Percentiles rank a stretch among this genome's conserved stretches.
Conservation (phyloP, 2,888 invertebrate genomes). For the Patella depressa region DNA sequence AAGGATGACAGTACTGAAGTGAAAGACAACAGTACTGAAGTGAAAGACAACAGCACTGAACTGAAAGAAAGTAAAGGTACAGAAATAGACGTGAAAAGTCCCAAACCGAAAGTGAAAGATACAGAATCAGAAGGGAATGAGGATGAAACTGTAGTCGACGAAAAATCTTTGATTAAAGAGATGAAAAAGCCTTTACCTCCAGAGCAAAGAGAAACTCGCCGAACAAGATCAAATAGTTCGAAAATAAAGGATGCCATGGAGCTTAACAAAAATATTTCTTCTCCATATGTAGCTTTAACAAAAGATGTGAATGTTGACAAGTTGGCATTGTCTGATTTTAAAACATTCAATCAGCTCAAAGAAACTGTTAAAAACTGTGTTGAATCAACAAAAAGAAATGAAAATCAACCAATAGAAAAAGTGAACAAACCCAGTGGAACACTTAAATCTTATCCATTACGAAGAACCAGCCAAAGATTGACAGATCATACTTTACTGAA, state of each 20-base stretch:
- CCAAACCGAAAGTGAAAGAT: slow-evolving; percentile 14
- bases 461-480: slow-evolving; percentile 33
- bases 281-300: too few relatives aligned
- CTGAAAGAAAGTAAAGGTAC: neutral
- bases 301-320: too few relatives aligned
- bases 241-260: too few relatives aligned
- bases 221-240: too few relatives aligned
- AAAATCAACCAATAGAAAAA: neutral
- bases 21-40: neutral
- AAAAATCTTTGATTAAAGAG: too few relatives aligned
- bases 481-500: slow-evolving; percentile 16
- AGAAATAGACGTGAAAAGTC: neutral
- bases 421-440: slow-evolving; percentile 26
- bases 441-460: slow-evolving; percentile 47
- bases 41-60: neutral
- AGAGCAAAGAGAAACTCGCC: too few relatives aligned
- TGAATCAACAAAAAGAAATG: neutral
- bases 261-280: too few relatives aligned
- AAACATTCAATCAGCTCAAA: neutral
- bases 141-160: too few relatives aligned
- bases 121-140: neutral
- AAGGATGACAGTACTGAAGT: neutral
- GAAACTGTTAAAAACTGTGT: neutral
- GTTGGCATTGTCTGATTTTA: too few relatives aligned
- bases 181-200: too few relatives aligned